These are phyloP conservation scores for Limnephilus rhombicus DNA, from an alignment of 2,888 invertebrate genomes.

Conservation along the genomic window DNA sequence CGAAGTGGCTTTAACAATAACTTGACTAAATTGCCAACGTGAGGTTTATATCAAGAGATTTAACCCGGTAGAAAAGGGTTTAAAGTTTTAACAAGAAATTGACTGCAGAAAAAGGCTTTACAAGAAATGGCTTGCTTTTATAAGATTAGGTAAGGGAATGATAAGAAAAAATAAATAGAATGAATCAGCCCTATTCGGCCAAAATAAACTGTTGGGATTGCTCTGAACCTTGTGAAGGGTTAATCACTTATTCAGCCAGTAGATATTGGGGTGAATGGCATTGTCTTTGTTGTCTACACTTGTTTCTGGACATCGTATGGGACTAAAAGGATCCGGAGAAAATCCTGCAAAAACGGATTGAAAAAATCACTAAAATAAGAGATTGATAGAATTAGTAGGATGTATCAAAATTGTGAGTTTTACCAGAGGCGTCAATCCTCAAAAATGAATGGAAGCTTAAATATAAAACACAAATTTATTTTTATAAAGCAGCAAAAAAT, in stretches of 20 bases:
- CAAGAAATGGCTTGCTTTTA: not conserved
- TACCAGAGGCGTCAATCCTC: not conserved
- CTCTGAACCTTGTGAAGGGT: not conserved
- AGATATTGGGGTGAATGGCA: conserved; percentile 14
- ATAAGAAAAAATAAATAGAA: not conserved
- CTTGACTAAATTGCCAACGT: not conserved
- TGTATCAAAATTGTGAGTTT: not conserved
- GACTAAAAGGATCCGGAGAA: not conserved
- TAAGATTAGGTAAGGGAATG: not conserved
- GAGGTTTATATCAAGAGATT: not conserved
- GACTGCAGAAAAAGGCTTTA: no score
- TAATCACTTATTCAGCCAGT: not conserved
- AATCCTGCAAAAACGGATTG: not conserved
- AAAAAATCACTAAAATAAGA: not conserved
- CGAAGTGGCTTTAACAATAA: not conserved
- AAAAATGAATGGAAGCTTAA: no score
- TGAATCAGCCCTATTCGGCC: not conserved
- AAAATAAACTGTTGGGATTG: not conserved
- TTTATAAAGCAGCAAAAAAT: not conserved
- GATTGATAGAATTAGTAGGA: not conserved
- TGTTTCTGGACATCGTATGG: not conserved
- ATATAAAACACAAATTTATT: not conserved
- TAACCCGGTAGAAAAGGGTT: not conserved
- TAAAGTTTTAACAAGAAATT: not conserved
- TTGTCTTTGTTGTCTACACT: conserved; percentile 23